Base-by-base conservation (phyloP, 2,113 vertebrate species). In the Cavia porcellus region DNA sequence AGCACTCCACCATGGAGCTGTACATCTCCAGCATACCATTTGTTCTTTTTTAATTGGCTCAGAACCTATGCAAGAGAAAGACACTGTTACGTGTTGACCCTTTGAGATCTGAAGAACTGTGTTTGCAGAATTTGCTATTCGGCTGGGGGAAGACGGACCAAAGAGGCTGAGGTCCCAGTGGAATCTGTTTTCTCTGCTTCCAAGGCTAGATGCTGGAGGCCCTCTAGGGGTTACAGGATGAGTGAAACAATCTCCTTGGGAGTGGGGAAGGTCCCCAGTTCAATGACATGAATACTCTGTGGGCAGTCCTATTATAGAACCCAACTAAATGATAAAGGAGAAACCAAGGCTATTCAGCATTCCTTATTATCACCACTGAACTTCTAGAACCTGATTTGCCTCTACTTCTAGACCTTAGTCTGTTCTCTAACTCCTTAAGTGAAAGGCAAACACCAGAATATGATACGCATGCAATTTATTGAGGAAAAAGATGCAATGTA, bases 401-500 rank as follows among this genome's bases (percentile, higher is more conserved):
- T 80, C 91, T 19, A n/a, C 28, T 81, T 47, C 61, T 52, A 24
- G 4, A 38, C 52, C n/a, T 81, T 32, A 2, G 13, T 77, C 62
- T 80, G 62, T 82, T 75, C 61, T 81, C 11, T 79, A 80, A 95
- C 19, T 81, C 52, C 38, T 62, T 61, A 25, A 89, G 70, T 95
- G 74, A 96, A 92, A 97, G 38, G 28, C 81, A 59, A 92, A 96
- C 25, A 89, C 86, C 47, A 80, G 20, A 75, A 61, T 75, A 32
- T 97, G 66, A 94, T 86, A 88, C 87, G 80, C 10, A 28, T 85
- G 90, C 86, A 84, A 70, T 97, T 97, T 97, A 97, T 92, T 98
- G 90, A 89, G 94, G 61, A 93, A 93, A 83, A 50, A 96, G 72
- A 57, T 75, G 1, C 4, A 38, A 28, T 35, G 61, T 30, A 38